Percentiles rank a stretch among this genome's conserved stretches.
Conservation (phyloP, 2,113 vertebrate species). For the Brachyistius frenatus region DNA sequence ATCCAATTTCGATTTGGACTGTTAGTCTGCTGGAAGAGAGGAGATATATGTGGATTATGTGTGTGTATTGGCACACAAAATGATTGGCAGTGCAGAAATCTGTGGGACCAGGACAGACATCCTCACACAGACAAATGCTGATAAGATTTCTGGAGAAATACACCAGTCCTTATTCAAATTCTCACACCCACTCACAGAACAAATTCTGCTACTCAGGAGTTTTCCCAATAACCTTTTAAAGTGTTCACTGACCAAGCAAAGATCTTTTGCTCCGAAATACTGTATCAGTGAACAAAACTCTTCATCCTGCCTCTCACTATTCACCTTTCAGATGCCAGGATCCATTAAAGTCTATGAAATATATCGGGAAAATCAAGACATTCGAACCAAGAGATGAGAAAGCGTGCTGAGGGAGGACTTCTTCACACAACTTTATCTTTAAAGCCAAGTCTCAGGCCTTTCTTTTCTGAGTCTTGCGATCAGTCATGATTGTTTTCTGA, state of each 20-base stretch:
- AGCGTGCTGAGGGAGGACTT: slow-evolving; percentile 4
- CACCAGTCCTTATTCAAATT: slow-evolving; percentile 26
- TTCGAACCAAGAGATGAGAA: slow-evolving; percentile 8
- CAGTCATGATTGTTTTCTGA: slow-evolving; percentile 37
- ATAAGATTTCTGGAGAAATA: slow-evolving; percentile 38
- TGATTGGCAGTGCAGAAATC: background rate
- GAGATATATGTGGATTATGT: slow-evolving; percentile 4
- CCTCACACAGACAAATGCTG: slow-evolving; percentile 11
- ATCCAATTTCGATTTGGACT: slow-evolving; percentile 4
- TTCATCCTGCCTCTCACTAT: background rate
- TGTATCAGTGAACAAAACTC: background rate
- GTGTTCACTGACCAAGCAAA: slow-evolving; percentile 16
- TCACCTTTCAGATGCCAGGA: background rate
- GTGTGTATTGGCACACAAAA: slow-evolving; percentile 1
- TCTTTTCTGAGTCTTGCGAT: slow-evolving; percentile 13
- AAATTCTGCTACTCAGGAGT: background rate
- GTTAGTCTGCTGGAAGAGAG: background rate
- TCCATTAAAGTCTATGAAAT: slow-evolving; percentile 24
- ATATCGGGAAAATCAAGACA: background rate
- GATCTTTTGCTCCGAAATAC: background rate
- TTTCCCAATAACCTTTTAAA: slow-evolving; percentile 42
- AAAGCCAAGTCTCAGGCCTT: slow-evolving; percentile 31
- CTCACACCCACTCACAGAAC: slow-evolving; percentile 9
- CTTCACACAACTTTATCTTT: slow-evolving; percentile 26
- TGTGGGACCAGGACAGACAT: slow-evolving; percentile 30